These are phyloP conservation scores for Cheilinus undulatus DNA, from an alignment of 2,113 vertebrate genomes.

Conservation along the genomic window DNA sequence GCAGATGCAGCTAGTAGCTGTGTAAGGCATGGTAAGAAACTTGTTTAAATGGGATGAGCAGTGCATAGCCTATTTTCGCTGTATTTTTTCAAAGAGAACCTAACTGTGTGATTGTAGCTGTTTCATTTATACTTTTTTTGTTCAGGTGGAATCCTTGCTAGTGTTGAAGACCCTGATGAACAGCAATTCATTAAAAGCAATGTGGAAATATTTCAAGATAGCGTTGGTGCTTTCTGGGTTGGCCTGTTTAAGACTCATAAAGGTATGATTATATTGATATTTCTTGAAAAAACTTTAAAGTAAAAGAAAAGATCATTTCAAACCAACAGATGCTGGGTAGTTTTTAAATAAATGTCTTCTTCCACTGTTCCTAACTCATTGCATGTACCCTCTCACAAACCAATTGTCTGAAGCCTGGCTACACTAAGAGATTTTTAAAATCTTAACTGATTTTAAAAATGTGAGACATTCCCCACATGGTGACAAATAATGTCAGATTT, in stretches of 20 bases:
- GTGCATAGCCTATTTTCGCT: background rate
- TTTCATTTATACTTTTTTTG: slow-evolving; percentile 53
- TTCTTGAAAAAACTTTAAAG: background rate
- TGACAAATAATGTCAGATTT: no score
- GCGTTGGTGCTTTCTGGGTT: slow-evolving; percentile 67
- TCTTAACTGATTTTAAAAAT: no score
- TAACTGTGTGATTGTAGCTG: slow-evolving; percentile 9
- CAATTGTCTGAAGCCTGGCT: no score
- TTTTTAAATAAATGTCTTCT: no score
- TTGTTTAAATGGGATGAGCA: background rate
- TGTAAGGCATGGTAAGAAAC: slow-evolving; percentile 82
- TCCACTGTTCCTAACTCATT: no score
- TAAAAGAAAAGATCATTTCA: background rate
- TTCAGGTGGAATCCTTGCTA: slow-evolving; percentile 82
- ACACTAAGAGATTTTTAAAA: no score
- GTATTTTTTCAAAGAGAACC: background rate
- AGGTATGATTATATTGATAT: slow-evolving; percentile 52
- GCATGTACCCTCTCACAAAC: no score
- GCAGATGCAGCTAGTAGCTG: slow-evolving; percentile 89
- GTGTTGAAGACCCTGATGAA: slow-evolving; percentile 86
- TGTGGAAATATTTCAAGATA: slow-evolving; percentile 81
- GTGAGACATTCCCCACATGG: no score
- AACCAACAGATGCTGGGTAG: no score
- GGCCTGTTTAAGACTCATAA: slow-evolving; percentile 72
- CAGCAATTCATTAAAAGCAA: slow-evolving; percentile 83